Base-by-base conservation (phyloP, 2,888 invertebrate species). In the Nymphalis urticae region DNA sequence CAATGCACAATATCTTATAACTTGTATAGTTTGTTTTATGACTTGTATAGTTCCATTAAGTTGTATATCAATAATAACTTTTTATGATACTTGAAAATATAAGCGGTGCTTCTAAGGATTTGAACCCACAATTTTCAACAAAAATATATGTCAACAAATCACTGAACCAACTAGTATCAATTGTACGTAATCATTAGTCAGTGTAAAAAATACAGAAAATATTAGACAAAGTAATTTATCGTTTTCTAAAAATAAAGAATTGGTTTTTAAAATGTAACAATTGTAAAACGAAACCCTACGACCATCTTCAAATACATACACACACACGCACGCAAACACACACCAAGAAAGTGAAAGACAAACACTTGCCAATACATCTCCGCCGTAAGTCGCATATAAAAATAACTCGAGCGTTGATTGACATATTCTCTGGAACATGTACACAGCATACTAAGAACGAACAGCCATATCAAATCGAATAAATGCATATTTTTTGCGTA, bases 401-500 rank as follows among this genome's bases (percentile, higher is more conserved):
- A 73, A 73, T 73, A 72, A 62, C 70, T 21, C 62, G 17, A 24
- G 21, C 60, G 68, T 62, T 68, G 72, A 73, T 70, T 70, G 72
- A 73, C 73, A 70, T 66, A 51, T 48, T 51, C 68, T 63, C 70
- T 72, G 70, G 72, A 70, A 58, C 48, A 69, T 50, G 51, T 51
- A 65, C 61, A 69, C 36, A 61, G 21, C 64, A 58, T n/a, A 54
- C 48, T 8, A 13, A n/a, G 0, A 24, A 19, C 17, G 10, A 13
- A 5, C 13, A 56, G 54, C 36, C 36, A 10, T 16, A 36, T 66
- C 27, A 66, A 17, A 56, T 24, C 6, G 10, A 21, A 6, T 10
- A 24, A 13, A 53, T 13, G 19, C 13, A 51, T 21, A 13, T 21
- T 21, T 10, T 19, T 21, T 51, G 19, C 21, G 9, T 9, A 51